Base-by-base conservation (phyloP, 1,140 invertebrate species). In the Carposina sasakii region DNA sequence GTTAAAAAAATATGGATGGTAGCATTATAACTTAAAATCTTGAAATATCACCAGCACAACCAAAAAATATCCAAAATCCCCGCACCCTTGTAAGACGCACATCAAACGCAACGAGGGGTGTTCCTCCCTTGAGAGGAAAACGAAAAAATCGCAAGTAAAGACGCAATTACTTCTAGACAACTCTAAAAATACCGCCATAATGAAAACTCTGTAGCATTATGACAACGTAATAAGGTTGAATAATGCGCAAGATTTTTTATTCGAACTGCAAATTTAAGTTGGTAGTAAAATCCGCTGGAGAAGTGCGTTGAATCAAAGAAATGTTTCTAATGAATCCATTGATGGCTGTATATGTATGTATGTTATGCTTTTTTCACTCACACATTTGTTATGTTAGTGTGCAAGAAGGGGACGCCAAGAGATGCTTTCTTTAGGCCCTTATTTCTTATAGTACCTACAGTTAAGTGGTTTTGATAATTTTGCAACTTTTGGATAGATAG, bases 271-370 rank as follows among this genome's bases (percentile, higher is more conserved):
- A 49, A 40, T 34, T 48, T 59, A 60, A 64, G 57, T 52, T 52
- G 37, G 55, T 54, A 9, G 41, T 53, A 58, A 57, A 61, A 41
- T 47, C 42, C 62, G 60, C 71, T 73, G 79, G 78, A 82, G 81
- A 81, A 76, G 76, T 59, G 60, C 61, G 70, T 56, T 57, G 68
- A 73, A 68, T 82, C 75, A 82, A 81, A 82, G 78, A 82, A 82
- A 81, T 76, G 69, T 71, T 61, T 82, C 76, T 82, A 81, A 82
- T 81, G 78, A 82, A 70, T 77, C 67, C 81, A 82, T 82, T 78
- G 76, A 76, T 82, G 76, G 72, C 70, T 71, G 59, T 43, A 50
- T 70, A 71, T 74, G 52, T 71, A 61, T 77, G 67, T 76, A 66
- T 67, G 54, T 54, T 55, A 60, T 45, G 56, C 69, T 67, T 72